Evolutionary conservation across 1,140 invertebrate genomes (phyloP).

Genomic region (Drosophila jambulina): DNA sequence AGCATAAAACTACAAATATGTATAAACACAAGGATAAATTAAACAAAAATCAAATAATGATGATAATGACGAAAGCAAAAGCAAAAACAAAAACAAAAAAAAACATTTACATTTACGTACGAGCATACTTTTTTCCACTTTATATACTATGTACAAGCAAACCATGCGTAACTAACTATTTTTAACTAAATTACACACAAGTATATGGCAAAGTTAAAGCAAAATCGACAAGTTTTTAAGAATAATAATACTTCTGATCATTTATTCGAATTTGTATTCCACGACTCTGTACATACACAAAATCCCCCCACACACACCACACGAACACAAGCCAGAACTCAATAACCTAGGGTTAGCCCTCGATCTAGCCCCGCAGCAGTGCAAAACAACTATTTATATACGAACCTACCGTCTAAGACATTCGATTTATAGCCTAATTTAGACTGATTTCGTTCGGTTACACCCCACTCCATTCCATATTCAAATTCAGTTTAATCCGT

Average conservation of each 20-base stretch:
- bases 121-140: constrained; percentile 74
- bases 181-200: constrained; percentile 65
- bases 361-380: constrained; percentile 16
- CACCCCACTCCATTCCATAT: background rate
- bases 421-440: constrained; percentile 17
- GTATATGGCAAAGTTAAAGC: constrained; percentile 54
- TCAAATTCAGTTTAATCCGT: constrained; percentile 1
- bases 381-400: constrained; percentile 35
- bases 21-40: constrained; percentile 40
- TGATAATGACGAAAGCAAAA: constrained; percentile 35
- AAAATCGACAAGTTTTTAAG: constrained; percentile 41
- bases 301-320: background rate
- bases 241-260: constrained; percentile 49
- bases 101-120: constrained; percentile 55
- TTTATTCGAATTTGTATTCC: constrained; percentile 43
- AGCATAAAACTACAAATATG: constrained; percentile 46
- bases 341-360: constrained; percentile 16
- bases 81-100: constrained; percentile 14
- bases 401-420: constrained; percentile 38
- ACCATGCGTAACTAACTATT: constrained; percentile 53
- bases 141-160: constrained; percentile 69
- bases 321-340: constrained; percentile 15
- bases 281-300: constrained; percentile 50
- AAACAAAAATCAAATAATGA: constrained; percentile 46
- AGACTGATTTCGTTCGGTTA: constrained; percentile 1